Base-by-base conservation (phyloP, 2,888 invertebrate genomes). In the Coremacera marginata region DNA sequence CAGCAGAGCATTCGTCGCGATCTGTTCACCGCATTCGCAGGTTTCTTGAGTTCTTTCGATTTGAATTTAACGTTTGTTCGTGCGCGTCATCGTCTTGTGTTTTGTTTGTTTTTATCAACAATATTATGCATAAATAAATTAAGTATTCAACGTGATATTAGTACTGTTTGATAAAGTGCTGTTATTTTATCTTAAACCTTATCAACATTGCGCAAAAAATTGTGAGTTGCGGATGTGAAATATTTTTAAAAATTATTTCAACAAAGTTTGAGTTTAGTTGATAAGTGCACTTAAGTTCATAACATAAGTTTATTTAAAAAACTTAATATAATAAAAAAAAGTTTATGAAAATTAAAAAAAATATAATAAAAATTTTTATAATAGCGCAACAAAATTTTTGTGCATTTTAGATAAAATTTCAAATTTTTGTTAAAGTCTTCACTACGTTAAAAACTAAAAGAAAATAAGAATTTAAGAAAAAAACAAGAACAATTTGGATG, bases 1-100 rank as follows among this genome's bases (percentile, higher is more conserved):
- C 19, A 60, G 49, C 51, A 14, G 16, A 14, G 9, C 70, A 70
- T 76, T 76, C 70, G 70, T 52, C 76, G 76, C 70, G 76, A 76
- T 76, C 76, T n/a, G 55, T 52, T 70, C 63, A 63, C 14, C 57
- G 49, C 55, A 63, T 49, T 70, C 70, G 76, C 70, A 76, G 31
- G 70, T 76, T 70, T 52, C 51, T 52, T 25, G 49, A 27, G 27
- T 25, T 22, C 19, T 27, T 19, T 34, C 22, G 62, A 22, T 31
- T 73, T 65, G 11, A 14, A 9, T 16, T 60, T 25, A 49, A 14
- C 34, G 9, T 27, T 51, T 16, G 14, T 25, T 68, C 19, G 37
- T 11, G 31, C 57, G 37, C 62, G 44, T 49, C 25, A 19, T 44
- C 22, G 25, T 25, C 37, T 55, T 16, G 57, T 34, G 34, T 73